Percentiles rank a stretch among this genome's conserved stretches.
phyloP scores from a whole-genome alignment of 2,113 vertebrate genomes.

The Atlantisia rogersi region DNA sequence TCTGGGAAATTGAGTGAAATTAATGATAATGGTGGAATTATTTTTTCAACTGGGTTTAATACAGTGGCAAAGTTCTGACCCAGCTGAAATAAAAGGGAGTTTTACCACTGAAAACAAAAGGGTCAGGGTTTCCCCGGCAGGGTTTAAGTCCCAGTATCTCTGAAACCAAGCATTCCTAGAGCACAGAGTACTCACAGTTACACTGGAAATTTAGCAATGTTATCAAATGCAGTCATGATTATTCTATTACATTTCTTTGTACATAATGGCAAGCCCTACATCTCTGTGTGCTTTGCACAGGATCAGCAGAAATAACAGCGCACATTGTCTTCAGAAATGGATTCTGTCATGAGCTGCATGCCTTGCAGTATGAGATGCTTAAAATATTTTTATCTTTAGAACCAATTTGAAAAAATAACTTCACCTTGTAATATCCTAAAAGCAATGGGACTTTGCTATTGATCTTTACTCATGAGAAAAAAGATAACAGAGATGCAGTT shows the following conservation, averaged over 20 bases:
- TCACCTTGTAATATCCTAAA: neutral
- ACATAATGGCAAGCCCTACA: neutral
- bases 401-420: neutral
- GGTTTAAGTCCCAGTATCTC: neutral
- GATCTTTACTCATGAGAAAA: neutral
- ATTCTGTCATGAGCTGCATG: neutral
- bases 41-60: neutral
- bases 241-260: neutral
- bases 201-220: neutral
- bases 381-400: neutral
- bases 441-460: neutral
- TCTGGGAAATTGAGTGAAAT: neutral
- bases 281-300: neutral
- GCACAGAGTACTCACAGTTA: neutral
- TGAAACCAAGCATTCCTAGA: neutral
- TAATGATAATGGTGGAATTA: neutral
- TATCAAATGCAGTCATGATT: neutral
- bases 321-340: neutral
- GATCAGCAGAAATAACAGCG: neutral
- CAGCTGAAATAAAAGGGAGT: neutral
- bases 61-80: neutral
- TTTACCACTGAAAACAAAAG: neutral
- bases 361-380: neutral
- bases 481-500: neutral
- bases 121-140: neutral